phyloP scores from a whole-genome alignment of 2,797 vertebrate species.

The Chelmon rostratus region DNA sequence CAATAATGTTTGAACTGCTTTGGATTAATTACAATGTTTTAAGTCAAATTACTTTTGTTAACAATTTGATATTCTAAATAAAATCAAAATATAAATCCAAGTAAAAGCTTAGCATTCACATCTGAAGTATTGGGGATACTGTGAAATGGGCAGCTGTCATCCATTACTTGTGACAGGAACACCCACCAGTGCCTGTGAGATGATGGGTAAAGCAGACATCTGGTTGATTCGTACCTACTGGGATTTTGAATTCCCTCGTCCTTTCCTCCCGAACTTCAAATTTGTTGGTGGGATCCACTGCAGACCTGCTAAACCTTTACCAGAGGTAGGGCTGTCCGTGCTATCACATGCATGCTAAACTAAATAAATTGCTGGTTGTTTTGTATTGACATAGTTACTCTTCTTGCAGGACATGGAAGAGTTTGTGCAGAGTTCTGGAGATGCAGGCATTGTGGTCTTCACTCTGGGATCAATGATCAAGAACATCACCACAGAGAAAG shows the following conservation, averaged over 20 bases:
- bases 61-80: not conserved
- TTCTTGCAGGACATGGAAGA: slow-evolving; percentile 91
- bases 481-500: slow-evolving; percentile 89
- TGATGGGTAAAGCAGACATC: slow-evolving; percentile 90
- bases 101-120: not conserved
- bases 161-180: slow-evolving; percentile 59
- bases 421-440: slow-evolving; percentile 92
- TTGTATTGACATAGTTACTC: not conserved
- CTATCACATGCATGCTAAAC: fast-evolving
- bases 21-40: not conserved
- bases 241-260: slow-evolving; percentile 94
- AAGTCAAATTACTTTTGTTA: not conserved
- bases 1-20: not conserved
- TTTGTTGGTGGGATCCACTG: slow-evolving; percentile 95
- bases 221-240: slow-evolving; percentile 95
- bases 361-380: not conserved
- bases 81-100: not conserved
- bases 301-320: slow-evolving; percentile 90
- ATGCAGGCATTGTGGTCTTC: slow-evolving; percentile 91
- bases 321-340: slow-evolving; percentile 81
- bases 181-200: slow-evolving; percentile 83
- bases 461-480: slow-evolving; percentile 90
- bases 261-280: slow-evolving; percentile 93
- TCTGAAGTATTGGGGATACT: fast-evolving
- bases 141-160: not conserved